Conservation (phyloP, 2,113 vertebrate species). For the Triplophysa rosa region DNA sequence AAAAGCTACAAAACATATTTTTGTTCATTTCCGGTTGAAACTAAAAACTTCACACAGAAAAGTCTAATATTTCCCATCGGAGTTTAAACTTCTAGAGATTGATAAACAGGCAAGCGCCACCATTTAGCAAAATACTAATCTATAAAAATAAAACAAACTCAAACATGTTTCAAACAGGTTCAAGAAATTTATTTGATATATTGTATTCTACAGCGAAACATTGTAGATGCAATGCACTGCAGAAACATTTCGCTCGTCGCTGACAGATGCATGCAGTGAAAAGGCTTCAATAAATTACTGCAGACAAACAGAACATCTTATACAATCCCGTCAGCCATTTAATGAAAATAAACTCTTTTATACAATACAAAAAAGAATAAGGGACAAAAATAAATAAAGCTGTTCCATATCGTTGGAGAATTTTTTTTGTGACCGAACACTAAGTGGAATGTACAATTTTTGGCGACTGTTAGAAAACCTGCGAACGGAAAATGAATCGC, state of each 20-base stretch:
- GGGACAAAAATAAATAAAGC: slow-evolving; percentile 50
- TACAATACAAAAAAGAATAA: slow-evolving; percentile 53
- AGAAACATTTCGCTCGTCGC: slow-evolving; percentile 10
- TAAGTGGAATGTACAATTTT: slow-evolving; percentile 50
- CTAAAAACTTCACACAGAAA: too few relatives aligned
- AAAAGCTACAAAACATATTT: too few relatives aligned
- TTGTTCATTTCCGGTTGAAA: too few relatives aligned
- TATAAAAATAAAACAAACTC: background rate
- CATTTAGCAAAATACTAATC: background rate
- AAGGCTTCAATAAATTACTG: slow-evolving; percentile 44
- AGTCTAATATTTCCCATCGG: too few relatives aligned
- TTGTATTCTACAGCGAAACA: slow-evolving; percentile 41
- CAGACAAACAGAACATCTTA: slow-evolving; percentile 34
- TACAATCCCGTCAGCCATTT: slow-evolving; percentile 38
- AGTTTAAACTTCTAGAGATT: background rate
- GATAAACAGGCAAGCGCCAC: background rate
- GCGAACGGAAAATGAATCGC: background rate
- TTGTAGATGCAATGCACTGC: slow-evolving; percentile 30
- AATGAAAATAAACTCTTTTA: slow-evolving; percentile 57
- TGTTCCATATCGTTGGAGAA: background rate
- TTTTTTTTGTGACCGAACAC: slow-evolving; percentile 35
- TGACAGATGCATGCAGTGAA: slow-evolving; percentile 41
- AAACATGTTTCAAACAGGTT: background rate
- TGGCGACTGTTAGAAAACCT: background rate
- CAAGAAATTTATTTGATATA: slow-evolving; percentile 50